phyloP scores from a whole-genome alignment of 2,888 invertebrate genomes.

The Erebia epiphron region DNA sequence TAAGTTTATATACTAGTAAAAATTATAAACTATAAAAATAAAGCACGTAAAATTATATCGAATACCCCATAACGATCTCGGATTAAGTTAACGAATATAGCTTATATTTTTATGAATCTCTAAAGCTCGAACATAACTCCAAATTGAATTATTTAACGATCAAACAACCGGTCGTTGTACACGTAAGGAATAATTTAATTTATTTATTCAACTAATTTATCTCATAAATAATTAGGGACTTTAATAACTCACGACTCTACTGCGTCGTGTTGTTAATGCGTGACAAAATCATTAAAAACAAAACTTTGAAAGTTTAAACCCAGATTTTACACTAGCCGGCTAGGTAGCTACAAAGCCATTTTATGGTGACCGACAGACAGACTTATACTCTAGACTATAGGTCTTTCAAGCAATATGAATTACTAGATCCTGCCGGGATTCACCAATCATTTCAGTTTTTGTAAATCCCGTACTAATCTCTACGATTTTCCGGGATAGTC shows the following conservation, averaged over 20 bases:
- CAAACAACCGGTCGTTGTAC: conserved; percentile 46
- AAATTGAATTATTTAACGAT: conserved; percentile 72
- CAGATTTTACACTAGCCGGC: too few relatives aligned
- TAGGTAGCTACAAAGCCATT: too few relatives aligned
- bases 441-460: too few relatives aligned
- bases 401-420: too few relatives aligned
- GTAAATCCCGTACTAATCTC: too few relatives aligned
- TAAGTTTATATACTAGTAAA: neutral
- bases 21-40: conserved; percentile 18
- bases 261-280: conserved; percentile 38
- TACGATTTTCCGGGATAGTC: too few relatives aligned
- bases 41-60: conserved; percentile 19
- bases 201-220: conserved; percentile 62
- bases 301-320: too few relatives aligned
- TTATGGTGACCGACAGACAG: too few relatives aligned
- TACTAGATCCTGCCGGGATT: too few relatives aligned
- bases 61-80: conserved; percentile 16
- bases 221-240: conserved; percentile 49
- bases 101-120: conserved; percentile 32
- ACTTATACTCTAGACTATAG: too few relatives aligned
- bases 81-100: conserved; percentile 26
- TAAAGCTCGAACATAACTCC: conserved; percentile 45
- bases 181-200: conserved; percentile 58
- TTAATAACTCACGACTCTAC: conserved; percentile 49
- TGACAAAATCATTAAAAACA: neutral